A percentile compares a stretch with the other conserved stretches of the same genome.
Conservation (phyloP, 2,888 invertebrate genomes). For the Ophion costatus region DNA sequence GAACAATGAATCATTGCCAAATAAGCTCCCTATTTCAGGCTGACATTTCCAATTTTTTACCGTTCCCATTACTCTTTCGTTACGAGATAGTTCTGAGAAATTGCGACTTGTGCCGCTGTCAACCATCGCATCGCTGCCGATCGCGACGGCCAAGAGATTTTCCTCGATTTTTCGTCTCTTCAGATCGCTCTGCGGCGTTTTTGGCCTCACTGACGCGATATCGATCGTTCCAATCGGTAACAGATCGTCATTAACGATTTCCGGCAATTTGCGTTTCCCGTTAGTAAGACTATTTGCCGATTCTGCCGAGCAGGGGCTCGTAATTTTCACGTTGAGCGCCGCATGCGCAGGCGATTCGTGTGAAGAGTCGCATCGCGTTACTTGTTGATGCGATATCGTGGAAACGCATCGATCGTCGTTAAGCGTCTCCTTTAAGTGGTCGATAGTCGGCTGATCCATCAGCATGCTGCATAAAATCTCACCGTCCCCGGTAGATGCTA, state of each 20-base stretch:
- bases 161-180: constrained; percentile 5
- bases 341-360: not conserved
- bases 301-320: constrained; percentile 3
- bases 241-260: constrained; percentile 63
- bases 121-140: not conserved
- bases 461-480: not conserved
- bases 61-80: not conserved
- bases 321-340: not conserved
- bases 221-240: constrained; percentile 61
- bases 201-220: constrained; percentile 2
- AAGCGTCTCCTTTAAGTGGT: not conserved
- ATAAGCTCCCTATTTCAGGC: too few species aligned
- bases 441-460: not conserved
- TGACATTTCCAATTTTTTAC: not conserved
- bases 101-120: too few species aligned
- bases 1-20: not conserved
- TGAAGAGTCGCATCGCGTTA: not conserved
- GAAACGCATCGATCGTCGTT: not conserved
- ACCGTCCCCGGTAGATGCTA: constrained; percentile 5
- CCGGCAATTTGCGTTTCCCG: constrained; percentile 55
- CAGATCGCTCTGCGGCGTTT: not conserved
- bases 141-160: not conserved
- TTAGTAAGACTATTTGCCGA: not conserved
- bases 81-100: too few species aligned
- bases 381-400: not conserved